Conservation (phyloP, 2,113 vertebrate species). For the Agapornis roseicollis region DNA sequence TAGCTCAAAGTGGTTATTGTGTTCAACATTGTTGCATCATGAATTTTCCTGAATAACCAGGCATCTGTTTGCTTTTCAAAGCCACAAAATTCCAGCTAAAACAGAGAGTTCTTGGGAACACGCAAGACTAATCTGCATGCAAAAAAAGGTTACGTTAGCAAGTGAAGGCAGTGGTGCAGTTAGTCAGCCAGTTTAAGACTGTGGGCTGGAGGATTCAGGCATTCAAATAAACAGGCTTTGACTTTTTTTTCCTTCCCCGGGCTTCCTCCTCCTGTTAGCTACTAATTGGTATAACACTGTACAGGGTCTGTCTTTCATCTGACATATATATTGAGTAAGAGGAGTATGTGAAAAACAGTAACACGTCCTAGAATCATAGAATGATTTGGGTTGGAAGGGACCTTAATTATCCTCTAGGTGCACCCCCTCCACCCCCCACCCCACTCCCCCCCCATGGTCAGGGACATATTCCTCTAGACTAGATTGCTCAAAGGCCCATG, state of each 20-base stretch:
- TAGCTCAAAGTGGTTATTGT: not conserved
- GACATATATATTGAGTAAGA: not conserved
- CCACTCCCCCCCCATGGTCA: not conserved
- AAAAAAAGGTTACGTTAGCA: not conserved
- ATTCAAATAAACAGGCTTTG: slow-evolving; percentile 25
- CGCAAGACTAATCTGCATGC: not conserved
- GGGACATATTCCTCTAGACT: not conserved
- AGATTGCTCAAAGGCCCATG: not conserved
- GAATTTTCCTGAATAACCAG: not conserved
- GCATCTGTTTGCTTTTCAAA: slow-evolving; percentile 1
- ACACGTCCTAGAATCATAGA: not conserved
- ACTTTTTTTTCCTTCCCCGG: rapidly evolving
- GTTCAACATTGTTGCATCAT: not conserved
- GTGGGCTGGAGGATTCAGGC: not conserved
- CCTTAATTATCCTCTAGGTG: not conserved
- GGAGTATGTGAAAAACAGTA: not conserved
- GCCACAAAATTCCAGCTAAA: not conserved
- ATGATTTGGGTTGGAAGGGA: not conserved
- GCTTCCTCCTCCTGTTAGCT: not conserved
- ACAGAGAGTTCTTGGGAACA: not conserved
- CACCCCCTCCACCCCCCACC: too few relatives aligned
- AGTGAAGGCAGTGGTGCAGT: not conserved
- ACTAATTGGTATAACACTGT: not conserved
- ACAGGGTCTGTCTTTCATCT: not conserved
- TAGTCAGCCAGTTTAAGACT: slow-evolving; percentile 1